phyloP scores from a whole-genome alignment of 2,797 vertebrate species.

The Trachurus trachurus region DNA sequence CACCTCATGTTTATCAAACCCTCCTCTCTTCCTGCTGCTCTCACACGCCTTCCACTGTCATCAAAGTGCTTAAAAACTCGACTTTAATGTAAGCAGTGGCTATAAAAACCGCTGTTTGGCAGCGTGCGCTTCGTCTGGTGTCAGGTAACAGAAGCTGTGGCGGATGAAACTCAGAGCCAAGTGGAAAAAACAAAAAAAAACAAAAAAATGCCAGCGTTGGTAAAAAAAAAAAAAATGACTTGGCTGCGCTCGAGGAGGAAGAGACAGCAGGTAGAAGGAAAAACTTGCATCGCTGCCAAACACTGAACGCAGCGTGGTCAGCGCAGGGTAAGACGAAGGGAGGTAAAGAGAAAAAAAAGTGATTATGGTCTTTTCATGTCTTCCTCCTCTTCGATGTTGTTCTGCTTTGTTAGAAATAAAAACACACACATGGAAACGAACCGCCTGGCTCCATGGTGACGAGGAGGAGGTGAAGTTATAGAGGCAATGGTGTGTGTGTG shows the following conservation, averaged over 20 bases:
- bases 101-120: neutral
- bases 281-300: slow-evolving; percentile 21
- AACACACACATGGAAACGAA: neutral
- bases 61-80: neutral
- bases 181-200: slow-evolving; percentile 35
- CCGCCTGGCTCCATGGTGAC: neutral
- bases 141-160: slow-evolving; percentile 27
- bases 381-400: neutral
- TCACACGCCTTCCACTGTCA: neutral
- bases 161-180: slow-evolving; percentile 12
- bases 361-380: slow-evolving; percentile 10
- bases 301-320: neutral
- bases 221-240: slow-evolving; percentile 30
- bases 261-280: slow-evolving; percentile 46
- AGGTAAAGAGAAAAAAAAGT: slow-evolving; percentile 21
- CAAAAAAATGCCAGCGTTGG: neutral
- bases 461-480: too few relatives aligned
- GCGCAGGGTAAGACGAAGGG: neutral
- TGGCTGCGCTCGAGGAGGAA: neutral
- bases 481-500: slow-evolving; percentile 1
- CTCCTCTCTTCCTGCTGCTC: too few relatives aligned
- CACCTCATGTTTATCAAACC: neutral
- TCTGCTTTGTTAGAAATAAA: neutral
- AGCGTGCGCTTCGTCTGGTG: neutral
- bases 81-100: neutral